Conservation (phyloP, 2,888 invertebrate genomes). For the Nebria brevicollis region DNA sequence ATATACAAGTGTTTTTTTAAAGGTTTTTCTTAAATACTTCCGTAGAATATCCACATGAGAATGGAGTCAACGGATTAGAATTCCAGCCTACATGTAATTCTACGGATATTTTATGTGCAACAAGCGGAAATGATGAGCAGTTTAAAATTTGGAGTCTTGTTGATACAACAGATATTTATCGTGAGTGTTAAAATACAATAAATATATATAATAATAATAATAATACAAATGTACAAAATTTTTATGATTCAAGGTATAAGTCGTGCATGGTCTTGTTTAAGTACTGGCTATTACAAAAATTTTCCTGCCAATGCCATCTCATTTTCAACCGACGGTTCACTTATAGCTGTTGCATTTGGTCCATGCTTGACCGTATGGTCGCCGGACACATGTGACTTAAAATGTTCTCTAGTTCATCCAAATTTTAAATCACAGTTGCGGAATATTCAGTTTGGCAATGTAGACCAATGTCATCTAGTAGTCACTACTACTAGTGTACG, state of each 20-base stretch:
- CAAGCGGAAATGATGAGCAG: conserved; percentile 73
- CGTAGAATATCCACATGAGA: conserved; percentile 77
- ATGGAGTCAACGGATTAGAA: conserved; percentile 67
- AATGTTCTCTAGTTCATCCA: conserved; percentile 67
- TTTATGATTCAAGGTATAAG: conserved; percentile 62
- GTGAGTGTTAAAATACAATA: conserved; percentile 58
- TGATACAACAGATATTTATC: conserved; percentile 67
- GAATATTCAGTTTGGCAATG: conserved; percentile 69
- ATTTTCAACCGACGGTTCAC: conserved; percentile 81
- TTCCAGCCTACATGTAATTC: conserved; percentile 67
- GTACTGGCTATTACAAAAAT: conserved; percentile 71
- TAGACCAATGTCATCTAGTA: conserved; percentile 68
- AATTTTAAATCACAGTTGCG: conserved; percentile 48
- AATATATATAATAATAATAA: conserved; percentile 16
- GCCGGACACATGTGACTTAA: conserved; percentile 68
- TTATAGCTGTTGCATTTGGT: conserved; percentile 76
- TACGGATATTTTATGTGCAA: conserved; percentile 67
- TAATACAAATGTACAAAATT: conserved; percentile 24
- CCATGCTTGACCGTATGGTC: conserved; percentile 76
- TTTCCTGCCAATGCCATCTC: conserved; percentile 68
- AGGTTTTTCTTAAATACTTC: conserved; percentile 78
- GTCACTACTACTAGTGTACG: conserved; percentile 69
- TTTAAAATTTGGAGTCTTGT: conserved; percentile 78
- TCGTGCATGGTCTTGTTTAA: conserved; percentile 74
- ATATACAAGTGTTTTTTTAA: conserved; percentile 51